These are phyloP conservation scores for Drosophila meridionalis DNA, from an alignment of 2,888 invertebrate species.

Conservation along the genomic window DNA sequence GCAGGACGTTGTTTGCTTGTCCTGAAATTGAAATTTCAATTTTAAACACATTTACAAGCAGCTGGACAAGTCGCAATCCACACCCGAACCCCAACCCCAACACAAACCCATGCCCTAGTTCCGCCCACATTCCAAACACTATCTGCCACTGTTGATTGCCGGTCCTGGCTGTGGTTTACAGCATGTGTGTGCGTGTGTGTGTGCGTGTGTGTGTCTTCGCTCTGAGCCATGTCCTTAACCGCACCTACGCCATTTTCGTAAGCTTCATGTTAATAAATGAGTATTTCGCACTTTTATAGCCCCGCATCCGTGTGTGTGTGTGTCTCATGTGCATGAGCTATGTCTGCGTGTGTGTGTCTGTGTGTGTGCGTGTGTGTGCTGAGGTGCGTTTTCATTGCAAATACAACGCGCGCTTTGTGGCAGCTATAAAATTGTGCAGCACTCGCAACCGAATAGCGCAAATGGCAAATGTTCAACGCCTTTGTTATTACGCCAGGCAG, in stretches of 20 bases:
- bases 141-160: constrained; percentile 38
- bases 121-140: constrained; percentile 1
- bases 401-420: constrained; percentile 54
- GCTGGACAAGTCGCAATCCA: constrained; percentile 50
- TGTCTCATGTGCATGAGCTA: constrained; percentile 12
- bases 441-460: constrained; percentile 51
- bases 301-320: constrained; percentile 22
- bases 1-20: constrained; percentile 45
- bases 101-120: not conserved
- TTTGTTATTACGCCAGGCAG: constrained; percentile 57
- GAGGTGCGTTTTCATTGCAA: constrained; percentile 64
- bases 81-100: not conserved
- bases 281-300: constrained; percentile 69
- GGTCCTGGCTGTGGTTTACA: constrained; percentile 40
- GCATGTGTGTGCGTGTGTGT: constrained; percentile 12
- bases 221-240: constrained; percentile 52
- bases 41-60: constrained; percentile 65
- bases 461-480: constrained; percentile 60
- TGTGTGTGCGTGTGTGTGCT: constrained; percentile 25
- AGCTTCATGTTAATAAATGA: constrained; percentile 72
- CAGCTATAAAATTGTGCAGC: constrained; percentile 66
- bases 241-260: constrained; percentile 66
- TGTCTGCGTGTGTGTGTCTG: constrained; percentile 14
- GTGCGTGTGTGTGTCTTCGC: constrained; percentile 22
- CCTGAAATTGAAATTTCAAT: constrained; percentile 71